Evolutionary conservation across 1,140 invertebrate genomes (phyloP).

Genomic region (Bombus impatiens): DNA sequence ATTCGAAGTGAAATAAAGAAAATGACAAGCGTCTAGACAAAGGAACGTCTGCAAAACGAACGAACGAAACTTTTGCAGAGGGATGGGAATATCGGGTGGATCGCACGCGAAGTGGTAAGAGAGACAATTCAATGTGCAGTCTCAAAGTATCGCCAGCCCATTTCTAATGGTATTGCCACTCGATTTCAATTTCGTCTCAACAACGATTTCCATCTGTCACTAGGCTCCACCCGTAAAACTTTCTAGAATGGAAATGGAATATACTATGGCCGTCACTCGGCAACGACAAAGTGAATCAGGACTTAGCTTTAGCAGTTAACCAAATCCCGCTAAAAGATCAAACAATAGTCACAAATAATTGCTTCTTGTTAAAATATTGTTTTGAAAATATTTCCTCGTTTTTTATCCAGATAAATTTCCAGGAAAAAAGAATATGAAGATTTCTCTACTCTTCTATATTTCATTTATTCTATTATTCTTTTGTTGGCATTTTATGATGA

Average conservation of each 20-base stretch:
- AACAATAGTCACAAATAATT: background rate
- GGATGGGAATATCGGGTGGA: conserved; percentile 22
- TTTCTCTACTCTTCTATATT: background rate
- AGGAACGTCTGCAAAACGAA: conserved; percentile 2
- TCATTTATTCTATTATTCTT: background rate
- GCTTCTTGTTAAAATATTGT: background rate
- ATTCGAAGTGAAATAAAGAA: background rate
- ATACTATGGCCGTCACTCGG: background rate
- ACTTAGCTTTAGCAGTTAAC: background rate
- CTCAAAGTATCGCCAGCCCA: conserved; percentile 42
- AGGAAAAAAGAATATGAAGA: too few relatives aligned
- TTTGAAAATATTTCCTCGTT: background rate
- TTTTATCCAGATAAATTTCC: background rate
- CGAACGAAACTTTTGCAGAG: conserved; percentile 23
- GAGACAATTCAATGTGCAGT: conserved; percentile 52
- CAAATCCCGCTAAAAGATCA: background rate
- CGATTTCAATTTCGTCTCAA: conserved; percentile 62
- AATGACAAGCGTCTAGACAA: conserved; percentile 6
- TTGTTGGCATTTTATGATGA: too few relatives aligned
- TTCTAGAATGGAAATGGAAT: conserved; percentile 36
- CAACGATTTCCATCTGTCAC: conserved; percentile 57
- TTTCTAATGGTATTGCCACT: conserved; percentile 67
- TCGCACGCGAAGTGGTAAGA: conserved; percentile 26
- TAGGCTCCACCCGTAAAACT: conserved; percentile 22
- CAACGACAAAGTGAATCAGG: conserved; percentile 21